phyloP scores from a whole-genome alignment of 2,797 vertebrate species.

The Neoniphon sammara region DNA sequence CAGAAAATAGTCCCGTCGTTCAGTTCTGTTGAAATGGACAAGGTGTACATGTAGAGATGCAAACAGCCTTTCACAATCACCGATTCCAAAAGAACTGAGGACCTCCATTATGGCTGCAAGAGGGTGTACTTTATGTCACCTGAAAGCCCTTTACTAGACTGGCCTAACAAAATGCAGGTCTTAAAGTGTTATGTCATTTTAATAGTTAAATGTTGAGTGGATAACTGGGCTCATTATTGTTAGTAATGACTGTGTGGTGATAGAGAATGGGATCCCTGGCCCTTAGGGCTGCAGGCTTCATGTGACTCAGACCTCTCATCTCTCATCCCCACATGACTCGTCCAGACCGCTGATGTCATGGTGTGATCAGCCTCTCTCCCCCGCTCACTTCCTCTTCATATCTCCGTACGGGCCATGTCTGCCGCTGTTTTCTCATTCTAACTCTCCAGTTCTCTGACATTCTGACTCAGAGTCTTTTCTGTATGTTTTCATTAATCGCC shows the following conservation, averaged over 20 bases:
- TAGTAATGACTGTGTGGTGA: neutral
- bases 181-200: neutral
- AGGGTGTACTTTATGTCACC: too few species aligned
- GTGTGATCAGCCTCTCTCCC: slow-evolving; percentile 28
- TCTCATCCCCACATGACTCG: slow-evolving; percentile 43
- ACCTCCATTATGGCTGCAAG: too few species aligned
- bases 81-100: too few species aligned
- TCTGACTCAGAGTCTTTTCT: neutral
- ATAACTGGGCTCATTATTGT: neutral
- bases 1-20: too few species aligned
- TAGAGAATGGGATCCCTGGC: neutral
- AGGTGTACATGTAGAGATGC: too few species aligned
- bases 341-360: slow-evolving; percentile 55
- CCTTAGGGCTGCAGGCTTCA: slow-evolving; percentile 7
- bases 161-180: too few species aligned
- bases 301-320: slow-evolving; percentile 57
- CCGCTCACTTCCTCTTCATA: slow-evolving; percentile 48
- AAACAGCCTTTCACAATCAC: too few species aligned
- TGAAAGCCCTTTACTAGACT: too few species aligned
- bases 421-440: neutral
- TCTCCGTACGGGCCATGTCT: neutral
- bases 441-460: neutral
- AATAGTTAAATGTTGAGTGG: neutral
- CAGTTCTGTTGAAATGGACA: too few species aligned
- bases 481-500: neutral